These are phyloP conservation scores for Carabus problematicus DNA, from an alignment of 2,888 invertebrate species.

Conservation along the genomic window DNA sequence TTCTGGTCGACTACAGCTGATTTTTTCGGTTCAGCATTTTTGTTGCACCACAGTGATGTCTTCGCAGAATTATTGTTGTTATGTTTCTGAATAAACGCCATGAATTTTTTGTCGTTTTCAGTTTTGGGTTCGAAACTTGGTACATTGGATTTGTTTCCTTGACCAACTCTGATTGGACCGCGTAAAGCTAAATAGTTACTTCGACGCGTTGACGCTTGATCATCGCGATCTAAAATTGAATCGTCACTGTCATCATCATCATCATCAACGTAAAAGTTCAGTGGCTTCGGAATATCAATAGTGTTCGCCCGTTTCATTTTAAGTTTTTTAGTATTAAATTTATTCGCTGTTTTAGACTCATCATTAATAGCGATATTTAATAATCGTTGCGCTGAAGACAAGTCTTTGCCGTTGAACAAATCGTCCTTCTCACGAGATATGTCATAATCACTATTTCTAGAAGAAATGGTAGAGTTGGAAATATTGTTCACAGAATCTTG, in stretches of 20 bases:
- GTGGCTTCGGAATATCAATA: slow-evolving; percentile 82
- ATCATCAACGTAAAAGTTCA: slow-evolving; percentile 60
- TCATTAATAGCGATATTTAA: slow-evolving; percentile 50
- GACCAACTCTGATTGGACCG: slow-evolving; percentile 66
- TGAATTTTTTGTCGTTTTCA: slow-evolving; percentile 83
- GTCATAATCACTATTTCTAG: not conserved
- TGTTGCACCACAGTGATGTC: slow-evolving; percentile 51
- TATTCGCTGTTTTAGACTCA: slow-evolving; percentile 53
- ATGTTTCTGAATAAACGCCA: slow-evolving; percentile 81
- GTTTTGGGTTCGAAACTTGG: slow-evolving; percentile 82
- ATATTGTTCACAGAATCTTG: slow-evolving; percentile 12
- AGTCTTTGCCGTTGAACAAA: slow-evolving; percentile 6
- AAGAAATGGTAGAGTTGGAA: not conserved
- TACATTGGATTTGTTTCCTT: slow-evolving; percentile 60
- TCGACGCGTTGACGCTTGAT: slow-evolving; percentile 53
- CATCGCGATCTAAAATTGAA: slow-evolving; percentile 47
- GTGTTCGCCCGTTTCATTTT: slow-evolving; percentile 90
- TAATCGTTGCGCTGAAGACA: slow-evolving; percentile 35
- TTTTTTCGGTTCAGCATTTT: slow-evolving; percentile 32
- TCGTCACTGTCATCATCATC: slow-evolving; percentile 63
- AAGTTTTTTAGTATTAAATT: slow-evolving; percentile 71
- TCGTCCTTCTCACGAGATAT: slow-evolving; percentile 3
- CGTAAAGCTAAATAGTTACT: slow-evolving; percentile 62
- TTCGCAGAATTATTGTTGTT: slow-evolving; percentile 62
- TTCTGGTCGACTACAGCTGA: slow-evolving; percentile 61